phyloP scores from a whole-genome alignment of 2,888 invertebrate genomes.

The Caenorhabditis doughertyi region DNA sequence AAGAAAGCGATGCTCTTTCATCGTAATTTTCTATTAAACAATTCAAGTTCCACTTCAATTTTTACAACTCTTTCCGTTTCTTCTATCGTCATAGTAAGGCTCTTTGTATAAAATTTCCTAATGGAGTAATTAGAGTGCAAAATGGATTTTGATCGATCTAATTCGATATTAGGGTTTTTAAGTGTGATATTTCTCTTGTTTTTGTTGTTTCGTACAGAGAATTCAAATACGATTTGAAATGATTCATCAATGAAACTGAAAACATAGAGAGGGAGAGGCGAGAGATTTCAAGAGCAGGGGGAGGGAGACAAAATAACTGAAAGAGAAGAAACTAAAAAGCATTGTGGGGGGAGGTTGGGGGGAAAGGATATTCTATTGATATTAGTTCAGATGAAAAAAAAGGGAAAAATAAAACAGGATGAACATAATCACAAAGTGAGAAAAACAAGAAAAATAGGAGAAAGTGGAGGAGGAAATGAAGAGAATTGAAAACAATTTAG shows the following conservation, averaged over 20 bases:
- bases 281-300: slow-evolving; percentile 34
- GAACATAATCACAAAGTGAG: slow-evolving; percentile 49
- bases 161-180: no score
- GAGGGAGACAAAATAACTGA: slow-evolving; percentile 44
- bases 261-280: slow-evolving; percentile 34
- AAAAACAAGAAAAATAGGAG: slow-evolving; percentile 43
- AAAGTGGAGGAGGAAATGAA: slow-evolving; percentile 24
- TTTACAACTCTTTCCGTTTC: no score
- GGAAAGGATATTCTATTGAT: slow-evolving; percentile 40
- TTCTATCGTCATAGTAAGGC: no score
- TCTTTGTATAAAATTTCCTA: no score
- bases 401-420: slow-evolving; percentile 2
- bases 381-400: slow-evolving; percentile 11
- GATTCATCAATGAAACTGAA: slow-evolving; percentile 62
- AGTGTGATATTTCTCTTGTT: no score
- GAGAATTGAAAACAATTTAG: slow-evolving; percentile 45
- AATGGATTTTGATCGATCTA: no score
- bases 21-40: no score
- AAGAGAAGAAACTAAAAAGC: slow-evolving; percentile 26
- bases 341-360: neutral
- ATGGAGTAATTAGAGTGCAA: no score
- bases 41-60: no score
- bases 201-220: neutral
- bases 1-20: no score
- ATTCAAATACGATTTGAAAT: slow-evolving; percentile 19